Conservation (phyloP, 2,888 invertebrate genomes). For the Scaptomyza caliginosa region DNA sequence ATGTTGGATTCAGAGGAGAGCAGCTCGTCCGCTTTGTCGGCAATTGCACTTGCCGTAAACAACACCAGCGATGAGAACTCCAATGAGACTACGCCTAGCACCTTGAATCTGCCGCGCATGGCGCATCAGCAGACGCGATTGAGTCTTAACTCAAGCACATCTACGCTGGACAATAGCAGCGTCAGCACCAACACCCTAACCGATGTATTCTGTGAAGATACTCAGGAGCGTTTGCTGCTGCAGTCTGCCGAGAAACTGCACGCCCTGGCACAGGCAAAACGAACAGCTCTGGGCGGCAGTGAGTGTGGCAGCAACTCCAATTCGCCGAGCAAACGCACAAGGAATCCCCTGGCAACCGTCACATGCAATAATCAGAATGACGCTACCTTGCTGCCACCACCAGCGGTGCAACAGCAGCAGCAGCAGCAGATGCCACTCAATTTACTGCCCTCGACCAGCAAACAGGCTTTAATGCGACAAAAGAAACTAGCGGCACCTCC, state of each 20-base stretch:
- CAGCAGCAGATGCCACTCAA: conserved; percentile 42
- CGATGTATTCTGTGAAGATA: conserved; percentile 61
- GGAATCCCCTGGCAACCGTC: conserved; percentile 83
- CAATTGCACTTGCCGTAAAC: conserved; percentile 73
- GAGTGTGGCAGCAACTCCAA: conserved; percentile 65
- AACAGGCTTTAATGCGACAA: conserved; percentile 65
- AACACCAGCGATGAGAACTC: conserved; percentile 81
- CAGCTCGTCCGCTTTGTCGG: conserved; percentile 80
- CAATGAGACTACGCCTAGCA: conserved; percentile 80
- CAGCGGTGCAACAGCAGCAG: conserved; percentile 18
- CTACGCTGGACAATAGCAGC: conserved; percentile 65
- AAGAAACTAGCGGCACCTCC: conserved; percentile 37
- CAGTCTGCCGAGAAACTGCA: conserved; percentile 52
- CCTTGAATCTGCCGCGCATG: conserved; percentile 72
- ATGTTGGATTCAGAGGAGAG: conserved; percentile 86
- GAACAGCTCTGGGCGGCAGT: conserved; percentile 58
- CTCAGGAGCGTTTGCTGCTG: conserved; percentile 44
- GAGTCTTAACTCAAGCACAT: conserved; percentile 56
- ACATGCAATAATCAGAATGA: conserved; percentile 76
- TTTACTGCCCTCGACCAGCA: conserved; percentile 78
- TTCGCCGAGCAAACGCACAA: conserved; percentile 72
- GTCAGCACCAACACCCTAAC: conserved; percentile 61
- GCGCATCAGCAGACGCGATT: conserved; percentile 65
- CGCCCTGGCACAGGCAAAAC: conserved; percentile 69
- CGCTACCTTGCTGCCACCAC: conserved; percentile 17